Evolutionary conservation across 1,140 invertebrate genomes (phyloP), one percentile per base, ranked within the genome.

Genomic region (Colletes latitarsis): DNA sequence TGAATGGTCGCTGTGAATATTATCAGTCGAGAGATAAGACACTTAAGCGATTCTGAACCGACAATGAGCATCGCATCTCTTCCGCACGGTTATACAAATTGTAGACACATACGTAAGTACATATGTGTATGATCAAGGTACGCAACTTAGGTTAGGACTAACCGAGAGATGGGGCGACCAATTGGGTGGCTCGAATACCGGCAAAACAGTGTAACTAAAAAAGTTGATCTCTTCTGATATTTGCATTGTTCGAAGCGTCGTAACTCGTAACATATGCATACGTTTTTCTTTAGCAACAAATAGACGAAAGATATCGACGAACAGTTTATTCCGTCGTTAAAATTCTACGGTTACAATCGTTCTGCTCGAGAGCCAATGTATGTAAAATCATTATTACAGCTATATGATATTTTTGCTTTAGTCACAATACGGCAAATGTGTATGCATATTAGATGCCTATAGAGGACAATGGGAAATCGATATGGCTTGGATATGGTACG

Each of bases 381-480:
- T n/a, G 21, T 14, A 17, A 66, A 43, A 43, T 5, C 43, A 6
- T 43, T 62, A 71, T 71, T 69, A 17, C 49, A 10, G 58, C 19
- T 57, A 12, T 53, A 57, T 21, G n/a, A 52, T 41, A 73, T 63
- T 69, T 64, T 57, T 73, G 43, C 55, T 19, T 39, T 39, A 72
- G 43, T 60, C 57, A 41, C 53, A 66, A 76, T 17, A 70, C 39
- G n/a, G 30, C 55, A 58, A 21, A 67, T 21, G 63, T 63, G 72
- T 52, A 73, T 64, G 72, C 43, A 76, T 63, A 67, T 39, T 57
- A 64, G 57, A 85, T 84, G 63, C 14, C 77, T 60, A 71, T 77
- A 77, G 73, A 84, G 82, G 82, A 84, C 82, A 85, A 85, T 85
- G 77, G 77, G 77, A 85, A 85, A 85, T 85, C 83, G 83, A 85